Base-by-base conservation (phyloP, 2,113 vertebrate species). In the Aspiorhynchus laticeps region DNA sequence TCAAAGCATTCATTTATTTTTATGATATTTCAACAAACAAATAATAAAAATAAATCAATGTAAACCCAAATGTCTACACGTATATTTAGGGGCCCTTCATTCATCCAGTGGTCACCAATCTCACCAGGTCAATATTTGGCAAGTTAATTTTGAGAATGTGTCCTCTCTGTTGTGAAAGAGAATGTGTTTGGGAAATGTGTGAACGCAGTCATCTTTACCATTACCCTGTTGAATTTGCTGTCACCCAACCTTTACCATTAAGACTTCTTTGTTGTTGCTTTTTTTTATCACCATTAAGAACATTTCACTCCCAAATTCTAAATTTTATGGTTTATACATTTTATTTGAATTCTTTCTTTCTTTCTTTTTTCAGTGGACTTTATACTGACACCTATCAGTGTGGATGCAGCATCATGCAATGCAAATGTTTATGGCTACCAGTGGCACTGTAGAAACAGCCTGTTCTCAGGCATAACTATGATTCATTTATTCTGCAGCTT, bases 1-100 rank as follows among this genome's bases (percentile, higher is more conserved):
- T 46, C 79, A 88, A 93, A 90, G 92, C 88, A 91, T 88, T 87
- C 93, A 92, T 94, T 94, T 94, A 95, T 94, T 94, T 95, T 95
- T 94, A 93, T 89, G 89, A 91, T 92, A 94, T 95, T 93, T 94
- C 92, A 95, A 93, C 93, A 93, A 95, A 95, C 92, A 94, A 94
- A 93, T 92, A 93, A 91, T 93, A 91, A 93, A 95, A 94, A 94
- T 95, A 94, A 94, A 95, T 95, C 94, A 93, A 92, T 93, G 93
- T 63, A 87, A 93, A 94, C 92, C 90, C 51, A 90, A 91, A 92
- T 4, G 91, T 92, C 88, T 91, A 92, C 92, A 92, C 86, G 91
- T 92, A 92, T 94, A 93, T 93, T 91, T 89, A 93, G 92, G 91
- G 93, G 92, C 92, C 92, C 92, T 92, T 91, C 83, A 53, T 79